phyloP scores from a whole-genome alignment of 1,140 invertebrate species.

The Monomorium pharaonis region DNA sequence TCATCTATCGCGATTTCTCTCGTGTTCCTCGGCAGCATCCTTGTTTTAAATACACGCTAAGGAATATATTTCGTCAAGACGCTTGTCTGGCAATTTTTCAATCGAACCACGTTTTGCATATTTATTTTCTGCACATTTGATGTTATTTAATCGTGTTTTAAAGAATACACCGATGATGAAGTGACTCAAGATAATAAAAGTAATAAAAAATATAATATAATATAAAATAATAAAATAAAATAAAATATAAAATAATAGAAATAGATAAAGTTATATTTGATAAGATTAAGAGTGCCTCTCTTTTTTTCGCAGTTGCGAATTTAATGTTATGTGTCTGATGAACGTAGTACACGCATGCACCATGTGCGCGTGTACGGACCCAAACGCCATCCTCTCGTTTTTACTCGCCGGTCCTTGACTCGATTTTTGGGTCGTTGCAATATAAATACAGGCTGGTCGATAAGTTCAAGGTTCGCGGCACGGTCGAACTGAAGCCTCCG shows the following conservation, averaged over 20 bases:
- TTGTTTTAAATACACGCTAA: neutral
- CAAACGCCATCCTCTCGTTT: constrained; percentile 42
- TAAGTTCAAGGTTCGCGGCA: constrained; percentile 56
- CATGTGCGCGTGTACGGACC: neutral
- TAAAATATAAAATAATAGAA: too few species aligned
- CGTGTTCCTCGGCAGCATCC: neutral
- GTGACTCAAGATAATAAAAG: too few species aligned
- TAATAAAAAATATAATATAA: too few species aligned
- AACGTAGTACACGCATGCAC: constrained; percentile 44
- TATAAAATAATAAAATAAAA: too few species aligned
- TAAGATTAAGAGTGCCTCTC: neutral
- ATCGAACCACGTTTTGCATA: neutral
- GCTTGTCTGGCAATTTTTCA: neutral
- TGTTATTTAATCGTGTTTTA: neutral
- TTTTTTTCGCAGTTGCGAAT: constrained; percentile 46
- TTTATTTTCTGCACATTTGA: neutral
- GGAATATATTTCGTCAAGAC: neutral
- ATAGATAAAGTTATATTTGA: too few species aligned
- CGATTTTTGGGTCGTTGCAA: constrained; percentile 62
- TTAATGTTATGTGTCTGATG: constrained; percentile 69
- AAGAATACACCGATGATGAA: neutral
- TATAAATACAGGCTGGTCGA: constrained; percentile 52
- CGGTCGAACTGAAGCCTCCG: constrained; percentile 45
- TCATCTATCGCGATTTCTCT: neutral
- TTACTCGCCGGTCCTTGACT: constrained; percentile 67